Evolutionary conservation across 2,888 invertebrate genomes (phyloP).

Genomic region (Amphimallon solstitiale): DNA sequence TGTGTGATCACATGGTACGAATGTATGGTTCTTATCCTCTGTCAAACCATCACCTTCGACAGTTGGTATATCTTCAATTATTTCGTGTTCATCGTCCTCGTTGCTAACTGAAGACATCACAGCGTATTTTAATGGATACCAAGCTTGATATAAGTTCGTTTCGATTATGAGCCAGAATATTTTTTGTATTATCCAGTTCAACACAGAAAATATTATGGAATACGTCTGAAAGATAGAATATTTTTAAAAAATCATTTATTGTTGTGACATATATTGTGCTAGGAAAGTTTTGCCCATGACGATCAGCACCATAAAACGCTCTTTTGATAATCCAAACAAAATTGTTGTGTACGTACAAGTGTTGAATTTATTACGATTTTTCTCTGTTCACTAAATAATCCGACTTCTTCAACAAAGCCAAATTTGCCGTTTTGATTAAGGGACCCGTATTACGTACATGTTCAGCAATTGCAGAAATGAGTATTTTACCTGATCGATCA

Average conservation of each 20-base stretch:
- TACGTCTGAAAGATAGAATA: constrained; percentile 61
- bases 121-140: constrained; percentile 41
- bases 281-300: too few relatives aligned
- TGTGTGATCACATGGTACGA: constrained; percentile 78
- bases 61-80: constrained; percentile 54
- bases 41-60: constrained; percentile 55
- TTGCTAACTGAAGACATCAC: not conserved
- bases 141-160: constrained; percentile 52
- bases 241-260: constrained; percentile 15
- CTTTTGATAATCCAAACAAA: too few relatives aligned
- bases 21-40: constrained; percentile 47
- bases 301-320: too few relatives aligned
- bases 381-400: too few relatives aligned
- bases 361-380: too few relatives aligned
- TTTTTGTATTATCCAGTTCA: constrained; percentile 63
- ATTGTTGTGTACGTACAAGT: too few relatives aligned
- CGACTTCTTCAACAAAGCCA: too few relatives aligned
- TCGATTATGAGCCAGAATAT: constrained; percentile 58
- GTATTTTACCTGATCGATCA: too few relatives aligned
- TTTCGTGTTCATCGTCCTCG: constrained; percentile 42
- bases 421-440: too few relatives aligned
- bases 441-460: too few relatives aligned
- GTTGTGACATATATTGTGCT: too few relatives aligned
- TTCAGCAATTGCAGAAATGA: too few relatives aligned
- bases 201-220: constrained; percentile 54